A percentile compares a stretch with the other conserved stretches of the same genome.
phyloP scores from a whole-genome alignment of 2,113 vertebrate genomes.

The Actinemys pallida region DNA sequence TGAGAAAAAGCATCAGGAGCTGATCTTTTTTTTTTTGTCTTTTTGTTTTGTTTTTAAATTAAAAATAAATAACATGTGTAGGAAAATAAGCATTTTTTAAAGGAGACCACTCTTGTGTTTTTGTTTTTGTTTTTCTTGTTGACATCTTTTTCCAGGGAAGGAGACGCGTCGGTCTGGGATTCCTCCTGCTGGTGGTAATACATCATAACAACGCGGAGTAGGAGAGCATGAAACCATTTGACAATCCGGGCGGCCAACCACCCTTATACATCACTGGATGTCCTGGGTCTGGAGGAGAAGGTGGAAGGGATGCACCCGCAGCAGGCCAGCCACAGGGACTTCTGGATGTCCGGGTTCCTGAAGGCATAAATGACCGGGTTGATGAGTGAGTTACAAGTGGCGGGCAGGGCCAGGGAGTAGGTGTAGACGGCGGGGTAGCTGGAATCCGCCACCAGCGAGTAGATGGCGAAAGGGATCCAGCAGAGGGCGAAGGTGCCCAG shows the following conservation, averaged over 20 bases:
- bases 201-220: not conserved
- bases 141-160: conserved; percentile 29
- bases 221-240: not conserved
- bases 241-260: not conserved
- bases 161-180: conserved; percentile 27
- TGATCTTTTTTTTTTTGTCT: not conserved
- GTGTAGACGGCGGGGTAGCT: conserved; percentile 90
- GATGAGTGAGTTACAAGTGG: conserved; percentile 90
- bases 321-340: conserved; percentile 91
- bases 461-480: conserved; percentile 93
- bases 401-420: conserved; percentile 89
- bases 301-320: conserved; percentile 88
- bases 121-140: not conserved
- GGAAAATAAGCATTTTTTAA: conserved; percentile 62
- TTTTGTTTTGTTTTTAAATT: not conserved
- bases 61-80: conserved; percentile 66
- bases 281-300: conserved; percentile 87
- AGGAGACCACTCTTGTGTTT: conserved; percentile 37
- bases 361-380: conserved; percentile 94
- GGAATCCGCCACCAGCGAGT: conserved; percentile 90
- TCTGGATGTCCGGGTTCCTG: conserved; percentile 93
- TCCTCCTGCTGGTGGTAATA: conserved; percentile 5
- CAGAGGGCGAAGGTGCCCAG: conserved; percentile 90
- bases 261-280: conserved; percentile 90
- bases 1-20: not conserved